Evolutionary conservation across 2,113 vertebrate genomes (phyloP).

Genomic region (Regulus satrapa): DNA sequence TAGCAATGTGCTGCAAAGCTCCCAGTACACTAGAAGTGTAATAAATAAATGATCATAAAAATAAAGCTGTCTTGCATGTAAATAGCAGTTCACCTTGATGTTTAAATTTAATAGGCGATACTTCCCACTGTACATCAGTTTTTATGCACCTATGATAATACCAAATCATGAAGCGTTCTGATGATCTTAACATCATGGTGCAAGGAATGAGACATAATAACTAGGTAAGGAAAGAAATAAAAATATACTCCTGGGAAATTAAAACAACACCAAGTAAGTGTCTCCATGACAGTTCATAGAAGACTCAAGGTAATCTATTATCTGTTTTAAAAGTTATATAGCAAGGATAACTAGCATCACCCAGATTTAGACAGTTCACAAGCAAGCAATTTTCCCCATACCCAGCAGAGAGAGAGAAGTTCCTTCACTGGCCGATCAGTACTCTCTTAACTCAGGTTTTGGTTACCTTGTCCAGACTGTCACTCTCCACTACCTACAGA

Average conservation of each 20-base stretch:
- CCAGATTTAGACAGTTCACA: background rate
- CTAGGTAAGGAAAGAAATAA: background rate
- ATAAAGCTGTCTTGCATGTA: background rate
- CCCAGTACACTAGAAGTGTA: background rate
- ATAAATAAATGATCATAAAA: constrained; percentile 39
- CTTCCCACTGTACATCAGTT: background rate
- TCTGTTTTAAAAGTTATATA: background rate
- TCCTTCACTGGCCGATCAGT: background rate
- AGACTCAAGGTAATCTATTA: background rate
- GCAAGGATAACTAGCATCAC: background rate
- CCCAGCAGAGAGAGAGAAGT: background rate
- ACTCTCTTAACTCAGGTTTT: background rate
- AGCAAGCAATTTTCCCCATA: background rate
- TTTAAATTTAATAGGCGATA: background rate
- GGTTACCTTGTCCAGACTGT: background rate
- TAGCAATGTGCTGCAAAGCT: background rate
- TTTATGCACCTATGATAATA: background rate
- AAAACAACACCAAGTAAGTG: background rate
- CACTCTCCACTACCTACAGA: background rate
- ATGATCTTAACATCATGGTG: background rate
- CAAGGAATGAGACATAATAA: background rate
- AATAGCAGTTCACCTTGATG: background rate
- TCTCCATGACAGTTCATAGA: background rate
- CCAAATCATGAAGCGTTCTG: background rate
- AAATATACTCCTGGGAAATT: background rate